Evolutionary conservation across 1,140 invertebrate species (phyloP).

Genomic region (Vanessa atalanta): DNA sequence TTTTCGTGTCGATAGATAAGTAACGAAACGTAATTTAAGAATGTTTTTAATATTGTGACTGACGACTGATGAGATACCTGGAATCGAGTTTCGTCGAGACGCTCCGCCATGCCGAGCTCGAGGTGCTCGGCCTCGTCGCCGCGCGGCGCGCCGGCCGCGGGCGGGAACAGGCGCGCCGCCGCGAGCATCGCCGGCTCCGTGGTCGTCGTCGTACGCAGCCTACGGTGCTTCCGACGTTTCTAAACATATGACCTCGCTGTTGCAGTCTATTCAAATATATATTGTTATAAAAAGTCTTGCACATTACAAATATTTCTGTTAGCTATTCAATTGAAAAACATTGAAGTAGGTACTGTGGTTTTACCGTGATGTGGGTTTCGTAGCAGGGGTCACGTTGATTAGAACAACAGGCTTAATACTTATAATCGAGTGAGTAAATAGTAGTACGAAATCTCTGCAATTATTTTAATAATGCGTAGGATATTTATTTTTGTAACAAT

Average conservation of each 20-base stretch:
- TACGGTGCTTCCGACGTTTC: constrained; percentile 59
- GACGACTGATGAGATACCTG: constrained; percentile 50
- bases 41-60: background rate
- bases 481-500: no score
- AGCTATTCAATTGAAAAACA: no score
- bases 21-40: no score
- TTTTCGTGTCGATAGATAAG: no score
- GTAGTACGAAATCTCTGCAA: no score
- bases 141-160: constrained; percentile 31
- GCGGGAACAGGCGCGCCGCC: constrained; percentile 47
- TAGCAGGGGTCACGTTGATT: no score
- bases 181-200: constrained; percentile 49
- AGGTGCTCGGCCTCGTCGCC: constrained; percentile 63
- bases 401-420: no score
- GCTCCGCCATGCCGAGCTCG: constrained; percentile 67
- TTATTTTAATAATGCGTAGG: no score
- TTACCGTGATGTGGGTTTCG: no score
- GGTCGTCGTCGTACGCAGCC: constrained; percentile 58
- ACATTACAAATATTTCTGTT: no score
- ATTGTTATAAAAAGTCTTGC: background rate
- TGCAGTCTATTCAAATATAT: background rate
- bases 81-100: constrained; percentile 66
- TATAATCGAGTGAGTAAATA: no score
- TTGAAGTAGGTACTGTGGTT: no score
- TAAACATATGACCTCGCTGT: background rate